phyloP scores from a whole-genome alignment of 64 coral and sea anemone genomes.

The Porites lutea region DNA sequence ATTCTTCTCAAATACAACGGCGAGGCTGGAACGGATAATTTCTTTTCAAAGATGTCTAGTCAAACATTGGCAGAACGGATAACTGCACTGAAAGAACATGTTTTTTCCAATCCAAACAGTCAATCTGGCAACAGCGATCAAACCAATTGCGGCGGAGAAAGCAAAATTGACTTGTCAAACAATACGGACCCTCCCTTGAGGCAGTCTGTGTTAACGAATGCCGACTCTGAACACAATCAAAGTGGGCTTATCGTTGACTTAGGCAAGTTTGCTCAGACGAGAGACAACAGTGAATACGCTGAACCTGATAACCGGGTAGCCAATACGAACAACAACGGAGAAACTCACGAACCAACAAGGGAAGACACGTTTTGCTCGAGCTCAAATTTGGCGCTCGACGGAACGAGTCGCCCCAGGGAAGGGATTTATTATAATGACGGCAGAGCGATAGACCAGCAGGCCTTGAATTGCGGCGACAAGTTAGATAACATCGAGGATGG shows the following conservation, averaged over 20 bases:
- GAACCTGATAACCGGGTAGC: neutral
- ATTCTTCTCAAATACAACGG: constrained; percentile 65
- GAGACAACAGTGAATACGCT: neutral
- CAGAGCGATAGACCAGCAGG: neutral
- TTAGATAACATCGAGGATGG: neutral
- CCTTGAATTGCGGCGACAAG: constrained; percentile 13
- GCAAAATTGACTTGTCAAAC: constrained; percentile 62
- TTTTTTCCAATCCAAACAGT: constrained; percentile 74
- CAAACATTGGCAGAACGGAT: constrained; percentile 52
- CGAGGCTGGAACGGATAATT: constrained; percentile 12
- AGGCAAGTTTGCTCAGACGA: neutral
- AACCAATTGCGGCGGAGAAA: constrained; percentile 54
- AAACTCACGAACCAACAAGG: neutral
- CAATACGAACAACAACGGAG: neutral
- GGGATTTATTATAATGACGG: neutral
- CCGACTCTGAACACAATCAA: constrained; percentile 43
- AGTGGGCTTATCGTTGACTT: constrained; percentile 2
- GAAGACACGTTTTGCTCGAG: neutral
- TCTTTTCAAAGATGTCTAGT: constrained; percentile 47
- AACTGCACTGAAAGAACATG: constrained; percentile 57
- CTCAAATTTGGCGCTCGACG: neutral
- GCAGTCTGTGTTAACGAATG: constrained; percentile 37
- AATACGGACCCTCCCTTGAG: constrained; percentile 52
- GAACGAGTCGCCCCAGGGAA: neutral
- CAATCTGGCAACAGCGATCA: constrained; percentile 33